Percentiles rank a stretch among this genome's conserved stretches.
Evolutionary conservation across 2,113 vertebrate species (phyloP).

Genomic region (Chitala chitala): DNA sequence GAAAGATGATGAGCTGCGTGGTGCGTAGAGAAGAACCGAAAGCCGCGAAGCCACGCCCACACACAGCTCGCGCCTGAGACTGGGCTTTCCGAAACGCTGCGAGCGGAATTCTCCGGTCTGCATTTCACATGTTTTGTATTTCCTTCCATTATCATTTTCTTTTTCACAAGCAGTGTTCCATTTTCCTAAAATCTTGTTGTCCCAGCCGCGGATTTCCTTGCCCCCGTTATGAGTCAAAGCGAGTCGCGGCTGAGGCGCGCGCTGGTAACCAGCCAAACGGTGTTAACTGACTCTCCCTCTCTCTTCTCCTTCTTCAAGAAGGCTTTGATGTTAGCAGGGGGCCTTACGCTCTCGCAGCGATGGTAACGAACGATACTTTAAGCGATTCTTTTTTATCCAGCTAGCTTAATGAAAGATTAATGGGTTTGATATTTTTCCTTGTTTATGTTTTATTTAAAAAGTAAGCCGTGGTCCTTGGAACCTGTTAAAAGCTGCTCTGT

Average conservation of each 20-base stretch:
- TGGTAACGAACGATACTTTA: slow-evolving; percentile 91
- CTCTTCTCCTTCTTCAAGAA: slow-evolving; percentile 60
- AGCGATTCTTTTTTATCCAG: slow-evolving; percentile 98
- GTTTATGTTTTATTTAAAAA: slow-evolving; percentile 81
- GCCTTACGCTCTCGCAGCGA: slow-evolving; percentile 79
- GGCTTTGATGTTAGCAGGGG: slow-evolving; percentile 97
- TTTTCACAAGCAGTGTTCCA: slow-evolving; percentile 55
- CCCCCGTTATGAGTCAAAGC: slow-evolving; percentile 59
- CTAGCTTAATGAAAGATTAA: slow-evolving; percentile 99
- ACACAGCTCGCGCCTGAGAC: neutral
- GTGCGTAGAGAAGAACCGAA: slow-evolving; percentile 5
- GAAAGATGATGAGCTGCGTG: slow-evolving; percentile 6
- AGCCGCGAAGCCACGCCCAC: neutral
- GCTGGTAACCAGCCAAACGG: slow-evolving; percentile 86
- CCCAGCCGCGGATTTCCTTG: slow-evolving; percentile 57
- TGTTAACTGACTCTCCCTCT: slow-evolving; percentile 77
- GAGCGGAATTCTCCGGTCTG: neutral
- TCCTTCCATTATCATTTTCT: slow-evolving; percentile 34
- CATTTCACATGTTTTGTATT: neutral
- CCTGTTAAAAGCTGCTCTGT: slow-evolving; percentile 66
- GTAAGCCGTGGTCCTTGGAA: slow-evolving; percentile 64
- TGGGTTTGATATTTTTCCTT: slow-evolving; percentile 97
- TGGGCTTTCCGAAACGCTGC: neutral
- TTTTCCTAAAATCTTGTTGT: slow-evolving; percentile 23
- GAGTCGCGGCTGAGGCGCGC: slow-evolving; percentile 78